A percentile compares a stretch with the other conserved stretches of the same genome.
Conservation (phyloP, 2,797 vertebrate genomes). For the Liasis olivaceus region DNA sequence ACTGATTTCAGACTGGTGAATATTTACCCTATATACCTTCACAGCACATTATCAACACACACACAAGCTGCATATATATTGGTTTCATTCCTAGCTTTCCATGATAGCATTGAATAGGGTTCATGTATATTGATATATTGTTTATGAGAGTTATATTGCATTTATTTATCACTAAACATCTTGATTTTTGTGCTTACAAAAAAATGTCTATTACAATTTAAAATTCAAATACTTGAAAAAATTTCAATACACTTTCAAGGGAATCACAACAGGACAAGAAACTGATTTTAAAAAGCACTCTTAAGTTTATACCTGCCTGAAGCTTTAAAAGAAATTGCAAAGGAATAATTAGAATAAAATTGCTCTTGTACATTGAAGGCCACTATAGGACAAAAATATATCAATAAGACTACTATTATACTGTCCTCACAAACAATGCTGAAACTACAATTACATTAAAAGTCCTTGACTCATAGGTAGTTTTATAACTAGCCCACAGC, state of each 20-base stretch:
- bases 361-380: neutral
- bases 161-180: neutral
- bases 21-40: neutral
- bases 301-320: neutral
- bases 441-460: neutral
- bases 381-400: neutral
- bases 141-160: neutral
- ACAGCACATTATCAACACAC: neutral
- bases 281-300: neutral
- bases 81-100: neutral
- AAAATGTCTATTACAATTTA: conserved; percentile 17
- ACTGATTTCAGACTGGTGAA: neutral
- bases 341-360: neutral
- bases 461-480: conserved; percentile 4
- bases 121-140: neutral
- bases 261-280: conserved; percentile 5
- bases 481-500: conserved; percentile 4
- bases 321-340: neutral
- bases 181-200: neutral
- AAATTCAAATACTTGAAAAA: neutral
- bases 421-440: neutral
- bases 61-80: neutral
- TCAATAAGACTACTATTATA: neutral
- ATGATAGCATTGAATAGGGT: neutral
- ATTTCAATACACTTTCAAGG: neutral